A percentile compares a stretch with the other conserved stretches of the same genome.
Conservation (phyloP, 2,888 invertebrate species). For the Entomobrya proxima region DNA sequence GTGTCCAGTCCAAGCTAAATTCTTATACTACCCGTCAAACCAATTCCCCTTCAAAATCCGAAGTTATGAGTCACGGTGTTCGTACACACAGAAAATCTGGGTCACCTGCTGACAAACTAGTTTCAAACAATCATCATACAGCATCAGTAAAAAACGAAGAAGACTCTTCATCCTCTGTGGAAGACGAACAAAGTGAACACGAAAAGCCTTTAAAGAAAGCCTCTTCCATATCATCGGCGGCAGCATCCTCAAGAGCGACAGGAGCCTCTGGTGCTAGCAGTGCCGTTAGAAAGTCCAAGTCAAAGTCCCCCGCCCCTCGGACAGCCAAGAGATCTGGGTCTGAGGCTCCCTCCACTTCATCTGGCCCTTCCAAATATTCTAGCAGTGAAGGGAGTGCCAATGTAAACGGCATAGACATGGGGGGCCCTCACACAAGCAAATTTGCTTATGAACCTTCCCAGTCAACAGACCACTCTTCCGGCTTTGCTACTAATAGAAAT, state of each 20-base stretch:
- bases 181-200: constrained; percentile 58
- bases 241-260: constrained; percentile 8
- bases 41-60: constrained; percentile 54
- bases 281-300: constrained; percentile 45
- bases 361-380: constrained; percentile 43
- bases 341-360: constrained; percentile 5
- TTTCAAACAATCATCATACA: constrained; percentile 28
- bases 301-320: constrained; percentile 50
- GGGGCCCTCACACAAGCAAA: constrained; percentile 73
- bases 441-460: constrained; percentile 57
- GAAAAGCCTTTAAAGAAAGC: constrained; percentile 29
- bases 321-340: background rate
- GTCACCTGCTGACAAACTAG: constrained; percentile 44
- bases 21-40: constrained; percentile 51
- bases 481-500: constrained; percentile 57
- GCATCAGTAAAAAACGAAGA: constrained; percentile 38
- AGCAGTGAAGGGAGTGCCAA: constrained; percentile 60
- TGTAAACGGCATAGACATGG: constrained; percentile 68
- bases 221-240: background rate
- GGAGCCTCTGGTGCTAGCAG: constrained; percentile 5
- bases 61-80: constrained; percentile 38
- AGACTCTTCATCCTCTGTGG: constrained; percentile 53
- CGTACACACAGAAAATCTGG: constrained; percentile 54
- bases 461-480: constrained; percentile 27
- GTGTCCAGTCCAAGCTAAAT: constrained; percentile 13